Conservation (phyloP, 1,140 invertebrate genomes). For the Drosophila sechellia region DNA sequence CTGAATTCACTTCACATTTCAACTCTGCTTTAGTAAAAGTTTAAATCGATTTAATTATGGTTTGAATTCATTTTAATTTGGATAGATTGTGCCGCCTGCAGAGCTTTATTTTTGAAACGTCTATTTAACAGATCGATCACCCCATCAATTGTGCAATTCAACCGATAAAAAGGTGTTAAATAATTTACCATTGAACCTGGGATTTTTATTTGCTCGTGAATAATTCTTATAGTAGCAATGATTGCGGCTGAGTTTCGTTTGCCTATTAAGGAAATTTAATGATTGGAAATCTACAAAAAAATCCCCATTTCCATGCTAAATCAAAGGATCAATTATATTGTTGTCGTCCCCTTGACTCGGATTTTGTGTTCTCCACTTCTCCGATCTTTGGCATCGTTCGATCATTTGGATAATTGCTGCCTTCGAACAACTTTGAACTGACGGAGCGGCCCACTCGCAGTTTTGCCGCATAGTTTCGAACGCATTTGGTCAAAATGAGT, state of each 20-base stretch:
- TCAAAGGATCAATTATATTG: conserved; percentile 5
- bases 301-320: neutral
- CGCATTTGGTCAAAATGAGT: conserved; percentile 79
- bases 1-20: too few relatives aligned
- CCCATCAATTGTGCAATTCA: neutral
- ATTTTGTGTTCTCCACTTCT: conserved; percentile 13
- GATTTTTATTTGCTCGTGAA: neutral
- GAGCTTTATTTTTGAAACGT: neutral
- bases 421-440: conserved; percentile 45
- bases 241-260: neutral
- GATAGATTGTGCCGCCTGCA: too few relatives aligned
- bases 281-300: neutral
- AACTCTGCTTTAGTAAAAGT: too few relatives aligned
- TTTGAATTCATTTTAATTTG: too few relatives aligned
- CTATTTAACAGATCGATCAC: neutral
- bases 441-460: conserved; percentile 64
- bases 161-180: neutral
- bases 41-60: too few relatives aligned
- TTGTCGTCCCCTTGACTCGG: conserved; percentile 21
- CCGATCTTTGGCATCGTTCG: conserved; percentile 16
- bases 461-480: conserved; percentile 53
- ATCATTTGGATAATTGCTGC: conserved; percentile 47
- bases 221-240: neutral
- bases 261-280: neutral
- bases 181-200: neutral